Conservation (phyloP, 2,888 invertebrate species). For the Drosophila helvetica region DNA sequence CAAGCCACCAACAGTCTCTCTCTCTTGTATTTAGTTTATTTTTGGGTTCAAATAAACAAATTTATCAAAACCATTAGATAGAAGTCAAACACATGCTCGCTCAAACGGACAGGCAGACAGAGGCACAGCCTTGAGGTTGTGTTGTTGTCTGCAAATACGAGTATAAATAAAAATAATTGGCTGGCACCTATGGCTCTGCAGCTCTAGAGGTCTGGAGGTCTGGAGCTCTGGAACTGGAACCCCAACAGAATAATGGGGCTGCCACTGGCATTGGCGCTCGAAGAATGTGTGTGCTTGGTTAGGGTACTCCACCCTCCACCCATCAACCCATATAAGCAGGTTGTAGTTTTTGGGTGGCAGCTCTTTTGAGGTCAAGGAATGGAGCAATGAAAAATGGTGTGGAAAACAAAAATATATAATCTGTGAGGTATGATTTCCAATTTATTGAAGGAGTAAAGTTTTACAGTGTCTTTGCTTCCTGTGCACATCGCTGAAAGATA, state of each 20-base stretch:
- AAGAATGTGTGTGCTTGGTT: neutral
- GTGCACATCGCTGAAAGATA: too few species aligned
- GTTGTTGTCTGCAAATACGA: constrained; percentile 48
- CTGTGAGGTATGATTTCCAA: too few species aligned
- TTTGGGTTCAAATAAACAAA: constrained; percentile 70
- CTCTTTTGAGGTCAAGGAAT: constrained; percentile 12
- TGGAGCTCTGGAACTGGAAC: constrained; percentile 8
- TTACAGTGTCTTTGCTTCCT: too few species aligned
- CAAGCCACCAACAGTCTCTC: constrained; percentile 23
- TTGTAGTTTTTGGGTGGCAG: neutral
- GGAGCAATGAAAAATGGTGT: neutral
- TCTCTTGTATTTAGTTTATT: constrained; percentile 52
- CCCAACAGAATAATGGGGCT: constrained; percentile 6
- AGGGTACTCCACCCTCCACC: too few species aligned
- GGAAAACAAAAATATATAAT: neutral
- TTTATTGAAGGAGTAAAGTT: too few species aligned
- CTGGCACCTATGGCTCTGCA: constrained; percentile 18
- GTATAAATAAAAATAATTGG: constrained; percentile 61
- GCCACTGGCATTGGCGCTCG: constrained; percentile 9
- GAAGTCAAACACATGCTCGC: constrained; percentile 31
- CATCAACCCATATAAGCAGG: neutral
- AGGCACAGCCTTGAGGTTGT: constrained; percentile 63
- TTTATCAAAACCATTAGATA: constrained; percentile 74
- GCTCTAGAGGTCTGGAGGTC: too few species aligned
- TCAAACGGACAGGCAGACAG: constrained; percentile 19